Percentiles rank a stretch among this genome's conserved stretches.
Evolutionary conservation across 1,140 invertebrate species (phyloP).

Genomic region (Mylabris phalerata): DNA sequence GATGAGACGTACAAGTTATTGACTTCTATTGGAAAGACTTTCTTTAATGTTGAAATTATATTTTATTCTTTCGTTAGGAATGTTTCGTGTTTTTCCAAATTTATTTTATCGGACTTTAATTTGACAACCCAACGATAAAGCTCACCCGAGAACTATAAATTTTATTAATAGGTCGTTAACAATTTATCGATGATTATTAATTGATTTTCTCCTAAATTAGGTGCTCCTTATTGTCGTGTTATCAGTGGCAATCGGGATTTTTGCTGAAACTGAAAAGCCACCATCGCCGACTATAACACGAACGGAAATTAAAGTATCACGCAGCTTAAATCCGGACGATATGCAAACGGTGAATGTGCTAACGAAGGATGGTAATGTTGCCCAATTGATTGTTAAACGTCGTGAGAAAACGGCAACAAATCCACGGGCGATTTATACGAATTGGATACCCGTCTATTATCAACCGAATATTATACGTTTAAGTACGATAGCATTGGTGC

Average conservation of each 20-base stretch:
- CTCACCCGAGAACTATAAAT: no score
- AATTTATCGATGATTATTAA: no score
- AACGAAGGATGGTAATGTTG: conserved; percentile 63
- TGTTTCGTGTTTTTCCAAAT: background rate
- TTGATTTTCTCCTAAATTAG: background rate
- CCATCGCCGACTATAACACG: conserved; percentile 47
- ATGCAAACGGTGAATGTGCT: conserved; percentile 68
- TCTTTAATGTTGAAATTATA: conserved; percentile 9
- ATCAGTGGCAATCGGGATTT: background rate
- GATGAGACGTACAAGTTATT: conserved; percentile 19
- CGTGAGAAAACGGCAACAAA: conserved; percentile 43
- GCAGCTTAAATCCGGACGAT: conserved; percentile 65
- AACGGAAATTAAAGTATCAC: conserved; percentile 68
- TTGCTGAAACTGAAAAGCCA: conserved; percentile 20
- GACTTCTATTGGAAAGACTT: conserved; percentile 11
- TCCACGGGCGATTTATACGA: conserved; percentile 25
- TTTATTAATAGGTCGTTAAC: no score
- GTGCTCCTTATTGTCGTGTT: conserved; percentile 2
- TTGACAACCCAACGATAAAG: no score
- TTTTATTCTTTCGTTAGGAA: background rate
- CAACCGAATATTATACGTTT: conserved; percentile 29
- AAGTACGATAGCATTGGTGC: conserved; percentile 28
- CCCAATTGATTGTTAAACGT: conserved; percentile 70
- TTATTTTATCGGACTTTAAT: no score
- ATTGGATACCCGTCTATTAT: conserved; percentile 36